Conservation (phyloP, 2,888 invertebrate genomes). For the Tetrapedia diversipes region DNA sequence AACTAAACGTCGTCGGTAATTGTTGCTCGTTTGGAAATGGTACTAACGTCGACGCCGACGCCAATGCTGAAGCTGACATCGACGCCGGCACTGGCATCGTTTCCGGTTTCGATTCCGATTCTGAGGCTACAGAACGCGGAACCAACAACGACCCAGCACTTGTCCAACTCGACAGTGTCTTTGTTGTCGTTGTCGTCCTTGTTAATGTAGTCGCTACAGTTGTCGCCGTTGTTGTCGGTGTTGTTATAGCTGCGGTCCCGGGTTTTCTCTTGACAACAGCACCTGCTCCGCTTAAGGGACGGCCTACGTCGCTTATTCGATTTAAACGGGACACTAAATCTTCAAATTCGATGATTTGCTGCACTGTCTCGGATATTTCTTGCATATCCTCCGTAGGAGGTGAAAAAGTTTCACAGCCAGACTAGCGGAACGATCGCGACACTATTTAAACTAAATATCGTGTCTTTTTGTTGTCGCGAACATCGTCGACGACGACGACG, state of each 20-base stretch:
- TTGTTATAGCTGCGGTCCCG: conserved; percentile 7
- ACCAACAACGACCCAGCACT: neutral
- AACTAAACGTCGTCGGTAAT: conserved; percentile 3
- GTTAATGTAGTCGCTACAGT: neutral
- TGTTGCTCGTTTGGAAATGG: neutral
- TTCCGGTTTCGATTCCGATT: neutral
- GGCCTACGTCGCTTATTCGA: conserved; percentile 76
- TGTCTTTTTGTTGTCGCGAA: neutral
- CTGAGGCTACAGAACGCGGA: neutral
- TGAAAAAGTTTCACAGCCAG: conserved; percentile 61
- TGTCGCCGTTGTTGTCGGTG: conserved; percentile 11
- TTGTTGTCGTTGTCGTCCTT: neutral
- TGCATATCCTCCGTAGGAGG: conserved; percentile 73
- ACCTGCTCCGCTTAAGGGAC: conserved; percentile 10
- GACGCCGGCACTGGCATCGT: conserved; percentile 30
- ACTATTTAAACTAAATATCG: conserved; percentile 74
- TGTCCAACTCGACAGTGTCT: conserved; percentile 6
- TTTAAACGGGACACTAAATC: conserved; percentile 81
- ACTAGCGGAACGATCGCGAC: conserved; percentile 75
- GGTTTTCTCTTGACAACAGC: conserved; percentile 8
- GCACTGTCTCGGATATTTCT: conserved; percentile 75
- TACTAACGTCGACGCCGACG: conserved; percentile 46
- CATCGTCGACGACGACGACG: conserved; percentile 13
- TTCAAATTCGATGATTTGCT: conserved; percentile 82
- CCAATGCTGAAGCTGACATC: conserved; percentile 47